These are phyloP conservation scores for Sphaerophoria rueppellii DNA, from an alignment of 2,888 invertebrate species.

Conservation along the genomic window DNA sequence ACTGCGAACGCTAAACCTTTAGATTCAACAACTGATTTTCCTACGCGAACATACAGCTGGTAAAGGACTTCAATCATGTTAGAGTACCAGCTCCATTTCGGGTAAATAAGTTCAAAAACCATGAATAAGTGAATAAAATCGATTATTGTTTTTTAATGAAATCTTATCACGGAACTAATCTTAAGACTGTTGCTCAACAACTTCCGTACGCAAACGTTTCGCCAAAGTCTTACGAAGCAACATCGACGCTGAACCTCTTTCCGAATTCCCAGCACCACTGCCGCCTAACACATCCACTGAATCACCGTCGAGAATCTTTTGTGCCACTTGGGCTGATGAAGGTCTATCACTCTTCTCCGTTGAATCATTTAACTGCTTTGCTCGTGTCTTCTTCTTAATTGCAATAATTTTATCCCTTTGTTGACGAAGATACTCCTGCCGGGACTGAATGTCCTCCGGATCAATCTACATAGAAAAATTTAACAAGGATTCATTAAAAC, in stretches of 20 bases:
- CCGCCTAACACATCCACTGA: constrained; percentile 71
- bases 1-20: too few relatives aligned
- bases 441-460: constrained; percentile 87
- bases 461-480: constrained; percentile 79
- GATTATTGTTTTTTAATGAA: too few relatives aligned
- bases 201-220: constrained; percentile 92
- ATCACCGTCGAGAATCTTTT: constrained; percentile 85
- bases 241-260: constrained; percentile 85
- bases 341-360: constrained; percentile 83
- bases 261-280: constrained; percentile 74
- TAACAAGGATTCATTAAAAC: too few relatives aligned
- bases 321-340: constrained; percentile 89
- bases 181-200: constrained; percentile 84
- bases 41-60: too few relatives aligned
- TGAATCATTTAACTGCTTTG: constrained; percentile 87
- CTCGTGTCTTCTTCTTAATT: constrained; percentile 93
- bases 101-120: too few relatives aligned
- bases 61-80: too few relatives aligned
- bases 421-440: constrained; percentile 93
- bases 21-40: too few relatives aligned
- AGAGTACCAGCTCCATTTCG: too few relatives aligned
- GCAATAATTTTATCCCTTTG: constrained; percentile 96
- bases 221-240: constrained; percentile 93
- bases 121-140: too few relatives aligned
- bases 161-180: too few relatives aligned